Conservation (phyloP, 2,888 invertebrate species). For the Melipona beecheii region DNA sequence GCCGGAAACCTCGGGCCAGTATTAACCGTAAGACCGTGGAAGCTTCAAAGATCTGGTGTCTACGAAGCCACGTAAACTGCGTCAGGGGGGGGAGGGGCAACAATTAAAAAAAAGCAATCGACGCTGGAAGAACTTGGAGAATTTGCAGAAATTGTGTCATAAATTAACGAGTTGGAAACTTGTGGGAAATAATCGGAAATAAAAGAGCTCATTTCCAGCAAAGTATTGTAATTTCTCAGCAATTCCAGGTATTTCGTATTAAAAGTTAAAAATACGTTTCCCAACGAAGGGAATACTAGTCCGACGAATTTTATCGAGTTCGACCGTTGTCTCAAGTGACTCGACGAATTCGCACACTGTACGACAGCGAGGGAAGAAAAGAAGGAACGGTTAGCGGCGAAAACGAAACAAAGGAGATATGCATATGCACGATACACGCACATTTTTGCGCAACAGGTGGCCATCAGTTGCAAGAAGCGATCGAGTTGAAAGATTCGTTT, state of each 20-base stretch:
- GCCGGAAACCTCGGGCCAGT: background rate
- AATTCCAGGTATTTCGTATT: too few relatives aligned
- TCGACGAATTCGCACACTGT: background rate
- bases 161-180: too few relatives aligned
- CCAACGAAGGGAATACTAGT: background rate
- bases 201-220: too few relatives aligned
- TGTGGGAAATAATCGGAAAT: too few relatives aligned
- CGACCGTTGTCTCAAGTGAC: background rate
- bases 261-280: background rate
- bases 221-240: too few relatives aligned
- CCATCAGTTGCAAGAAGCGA: constrained; percentile 44
- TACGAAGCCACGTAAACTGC: background rate
- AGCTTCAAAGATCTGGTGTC: background rate
- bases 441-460: constrained; percentile 71
- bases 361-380: background rate
- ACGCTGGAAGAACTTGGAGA: background rate
- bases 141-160: background rate
- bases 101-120: too few relatives aligned
- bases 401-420: constrained; percentile 37
- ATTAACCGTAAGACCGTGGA: constrained; percentile 7
- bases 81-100: too few relatives aligned
- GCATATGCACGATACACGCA: constrained; percentile 59
- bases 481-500: constrained; percentile 48
- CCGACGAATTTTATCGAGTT: background rate
- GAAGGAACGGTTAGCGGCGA: background rate